Evolutionary conservation across 2,113 vertebrate genomes (phyloP).

Genomic region (Scatophagus argus): DNA sequence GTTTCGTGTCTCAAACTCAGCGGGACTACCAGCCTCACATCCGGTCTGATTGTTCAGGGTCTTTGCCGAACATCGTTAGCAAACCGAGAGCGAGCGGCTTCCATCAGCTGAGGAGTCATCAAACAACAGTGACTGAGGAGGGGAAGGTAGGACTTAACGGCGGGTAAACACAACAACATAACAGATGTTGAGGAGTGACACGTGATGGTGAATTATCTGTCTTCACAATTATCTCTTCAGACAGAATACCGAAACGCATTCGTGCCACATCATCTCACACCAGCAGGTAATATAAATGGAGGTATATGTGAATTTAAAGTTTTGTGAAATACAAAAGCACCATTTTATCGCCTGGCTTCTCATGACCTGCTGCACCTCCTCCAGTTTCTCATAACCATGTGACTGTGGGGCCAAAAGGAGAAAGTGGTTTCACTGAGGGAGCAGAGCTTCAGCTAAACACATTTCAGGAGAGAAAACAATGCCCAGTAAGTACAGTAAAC

Average conservation of each 20-base stretch:
- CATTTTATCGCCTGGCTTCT: not conserved
- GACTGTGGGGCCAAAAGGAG: constrained; percentile 44
- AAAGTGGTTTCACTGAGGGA: constrained; percentile 70
- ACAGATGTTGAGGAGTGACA: not conserved
- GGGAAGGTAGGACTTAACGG: constrained; percentile 8
- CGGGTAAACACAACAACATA: not conserved
- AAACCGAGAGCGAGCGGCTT: constrained; percentile 55
- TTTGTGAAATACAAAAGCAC: not conserved
- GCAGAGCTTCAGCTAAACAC: constrained; percentile 49
- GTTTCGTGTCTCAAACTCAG: constrained; percentile 65
- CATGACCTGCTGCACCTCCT: not conserved
- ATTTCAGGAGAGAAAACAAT: constrained; percentile 54
- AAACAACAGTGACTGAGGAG: constrained; percentile 9
- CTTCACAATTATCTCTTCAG: constrained; percentile 38
- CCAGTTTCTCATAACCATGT: constrained; percentile 39
- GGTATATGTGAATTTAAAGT: not conserved
- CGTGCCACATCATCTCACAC: constrained; percentile 20
- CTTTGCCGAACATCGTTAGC: constrained; percentile 42
- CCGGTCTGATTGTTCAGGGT: not conserved
- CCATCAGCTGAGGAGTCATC: constrained; percentile 50
- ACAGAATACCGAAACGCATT: constrained; percentile 64
- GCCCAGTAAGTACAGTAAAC: constrained; percentile 27
- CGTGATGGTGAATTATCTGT: not conserved
- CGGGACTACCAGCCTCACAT: constrained; percentile 50
- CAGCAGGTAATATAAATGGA: constrained; percentile 61